Conservation (phyloP, 2,888 invertebrate species). For the Palloptera scutellata region DNA sequence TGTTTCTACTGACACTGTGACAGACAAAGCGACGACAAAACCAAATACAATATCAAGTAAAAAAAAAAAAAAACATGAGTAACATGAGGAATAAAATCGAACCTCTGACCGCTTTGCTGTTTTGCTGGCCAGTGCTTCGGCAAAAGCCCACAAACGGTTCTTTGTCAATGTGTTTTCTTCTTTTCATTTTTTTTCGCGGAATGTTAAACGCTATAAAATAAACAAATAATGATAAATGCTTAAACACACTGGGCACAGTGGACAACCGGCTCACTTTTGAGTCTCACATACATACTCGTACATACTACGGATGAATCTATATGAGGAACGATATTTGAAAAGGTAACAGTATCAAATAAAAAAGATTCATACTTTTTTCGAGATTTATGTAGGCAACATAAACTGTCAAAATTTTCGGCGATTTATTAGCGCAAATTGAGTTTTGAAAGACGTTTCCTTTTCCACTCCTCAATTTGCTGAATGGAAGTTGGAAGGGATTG, state of each 20-base stretch:
- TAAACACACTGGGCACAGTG: conserved; percentile 32
- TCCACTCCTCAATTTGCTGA: conserved; percentile 16
- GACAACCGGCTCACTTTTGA: conserved; percentile 19
- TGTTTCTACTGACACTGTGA: conserved; percentile 25
- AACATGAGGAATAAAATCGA: conserved; percentile 13
- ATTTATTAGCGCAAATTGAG: conserved; percentile 63
- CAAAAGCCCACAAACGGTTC: conserved; percentile 44
- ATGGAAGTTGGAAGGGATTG: conserved; percentile 20
- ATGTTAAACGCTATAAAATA: conserved; percentile 60
- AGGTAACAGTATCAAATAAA: conserved; percentile 34
- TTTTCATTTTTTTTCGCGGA: conserved; percentile 50
- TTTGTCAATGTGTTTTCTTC: not conserved
- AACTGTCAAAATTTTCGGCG: conserved; percentile 61
- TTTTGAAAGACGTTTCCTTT: conserved; percentile 53
- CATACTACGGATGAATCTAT: not conserved
- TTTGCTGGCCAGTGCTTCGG: not conserved
- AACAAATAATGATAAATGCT: conserved; percentile 62
- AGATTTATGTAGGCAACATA: conserved; percentile 44
- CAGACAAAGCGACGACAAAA: conserved; percentile 45
- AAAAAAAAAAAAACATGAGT: conserved; percentile 20
- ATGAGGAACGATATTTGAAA: conserved; percentile 33
- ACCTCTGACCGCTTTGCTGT: not conserved
- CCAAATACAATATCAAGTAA: conserved; percentile 15
- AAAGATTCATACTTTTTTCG: conserved; percentile 45
- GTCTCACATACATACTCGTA: conserved; percentile 29